phyloP scores from a whole-genome alignment of 2,113 vertebrate species.

The Donacobius atricapilla region DNA sequence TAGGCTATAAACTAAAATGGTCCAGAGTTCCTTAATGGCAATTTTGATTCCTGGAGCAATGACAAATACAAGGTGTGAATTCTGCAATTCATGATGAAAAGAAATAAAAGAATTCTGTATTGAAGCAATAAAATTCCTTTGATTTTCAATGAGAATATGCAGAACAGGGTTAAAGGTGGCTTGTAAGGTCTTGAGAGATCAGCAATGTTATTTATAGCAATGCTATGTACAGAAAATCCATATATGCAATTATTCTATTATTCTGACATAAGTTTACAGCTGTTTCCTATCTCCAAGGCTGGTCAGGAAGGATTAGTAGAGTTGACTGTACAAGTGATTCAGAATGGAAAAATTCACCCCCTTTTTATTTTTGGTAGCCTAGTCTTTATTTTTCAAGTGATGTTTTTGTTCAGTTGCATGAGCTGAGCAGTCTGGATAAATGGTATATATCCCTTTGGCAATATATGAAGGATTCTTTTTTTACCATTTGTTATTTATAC shows the following conservation, averaged over 20 bases:
- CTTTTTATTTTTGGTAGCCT: not conserved
- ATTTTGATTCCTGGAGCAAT: not conserved
- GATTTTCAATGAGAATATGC: not conserved
- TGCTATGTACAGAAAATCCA: not conserved
- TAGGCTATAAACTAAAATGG: not conserved
- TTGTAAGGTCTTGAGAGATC: not conserved
- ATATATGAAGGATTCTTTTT: not conserved
- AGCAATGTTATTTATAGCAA: not conserved
- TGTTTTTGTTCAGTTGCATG: not conserved
- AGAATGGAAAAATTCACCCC: not conserved
- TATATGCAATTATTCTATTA: not conserved
- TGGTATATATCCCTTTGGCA: not conserved
- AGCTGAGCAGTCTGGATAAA: not conserved
- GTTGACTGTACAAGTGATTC: not conserved
- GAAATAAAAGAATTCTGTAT: not conserved
- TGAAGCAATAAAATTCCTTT: not conserved
- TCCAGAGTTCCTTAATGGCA: not conserved
- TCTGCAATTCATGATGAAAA: not conserved
- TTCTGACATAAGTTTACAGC: not conserved
- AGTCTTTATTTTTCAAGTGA: not conserved
- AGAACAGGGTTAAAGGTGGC: not conserved
- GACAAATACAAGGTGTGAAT: not conserved
- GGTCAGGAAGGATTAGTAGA: not conserved
- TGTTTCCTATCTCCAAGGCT: not conserved
- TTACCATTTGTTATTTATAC: not conserved